These are phyloP conservation scores for Drosophila kurseongensis DNA, from an alignment of 1,140 invertebrate species.

Conservation along the genomic window DNA sequence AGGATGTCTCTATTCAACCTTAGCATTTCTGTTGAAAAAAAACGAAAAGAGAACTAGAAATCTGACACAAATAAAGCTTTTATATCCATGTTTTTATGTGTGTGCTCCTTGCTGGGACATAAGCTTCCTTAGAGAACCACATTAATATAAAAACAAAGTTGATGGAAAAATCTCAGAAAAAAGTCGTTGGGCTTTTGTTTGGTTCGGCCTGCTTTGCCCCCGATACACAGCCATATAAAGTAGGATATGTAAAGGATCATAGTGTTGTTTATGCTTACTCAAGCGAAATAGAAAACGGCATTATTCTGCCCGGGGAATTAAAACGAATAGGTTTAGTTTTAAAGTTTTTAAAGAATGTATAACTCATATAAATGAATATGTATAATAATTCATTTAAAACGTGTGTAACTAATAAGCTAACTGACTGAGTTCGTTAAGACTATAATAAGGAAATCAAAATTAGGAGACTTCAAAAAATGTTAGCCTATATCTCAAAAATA, in stretches of 20 bases:
- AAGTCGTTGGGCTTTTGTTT: slow-evolving; percentile 24
- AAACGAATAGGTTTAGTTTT: not conserved
- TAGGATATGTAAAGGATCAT: not conserved
- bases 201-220: not conserved
- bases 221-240: not conserved
- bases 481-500: too few species aligned
- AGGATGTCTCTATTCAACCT: slow-evolving; percentile 1
- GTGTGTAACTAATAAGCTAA: too few species aligned
- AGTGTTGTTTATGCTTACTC: not conserved
- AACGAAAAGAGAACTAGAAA: slow-evolving; percentile 9
- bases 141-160: slow-evolving; percentile 26
- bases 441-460: too few species aligned
- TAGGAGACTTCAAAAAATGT: too few species aligned
- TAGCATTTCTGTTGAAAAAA: not conserved
- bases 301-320: not conserved
- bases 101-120: slow-evolving; percentile 25
- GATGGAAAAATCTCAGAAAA: slow-evolving; percentile 3
- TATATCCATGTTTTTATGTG: slow-evolving; percentile 1
- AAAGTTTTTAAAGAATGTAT: too few species aligned
- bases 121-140: slow-evolving; percentile 35
- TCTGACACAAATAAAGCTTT: slow-evolving; percentile 17
- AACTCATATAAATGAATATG: too few species aligned
- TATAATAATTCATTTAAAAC: too few species aligned
- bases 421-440: too few species aligned
- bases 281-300: not conserved